Conservation (phyloP, 2,888 invertebrate species). For the Notodonta ziczac region DNA sequence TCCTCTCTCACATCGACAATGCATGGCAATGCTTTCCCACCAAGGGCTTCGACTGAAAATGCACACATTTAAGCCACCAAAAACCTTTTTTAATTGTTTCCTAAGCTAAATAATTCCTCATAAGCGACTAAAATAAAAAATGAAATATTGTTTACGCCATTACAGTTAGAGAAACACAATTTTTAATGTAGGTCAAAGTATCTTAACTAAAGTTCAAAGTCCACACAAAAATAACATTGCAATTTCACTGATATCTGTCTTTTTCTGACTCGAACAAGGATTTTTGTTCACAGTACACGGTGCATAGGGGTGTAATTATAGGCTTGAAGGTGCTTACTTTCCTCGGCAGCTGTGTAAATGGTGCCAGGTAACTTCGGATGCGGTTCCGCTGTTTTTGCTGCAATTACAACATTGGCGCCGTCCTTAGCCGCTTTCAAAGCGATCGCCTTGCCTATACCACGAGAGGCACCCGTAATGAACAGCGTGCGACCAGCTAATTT, state of each 20-base stretch:
- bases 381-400: constrained; percentile 95
- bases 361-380: constrained; percentile 97
- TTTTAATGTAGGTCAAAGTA: constrained; percentile 29
- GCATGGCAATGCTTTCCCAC: constrained; percentile 94
- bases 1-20: constrained; percentile 95
- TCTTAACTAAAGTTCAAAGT: constrained; percentile 57
- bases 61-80: not conserved
- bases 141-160: constrained; percentile 10
- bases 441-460: constrained; percentile 98
- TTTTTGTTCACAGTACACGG: not conserved
- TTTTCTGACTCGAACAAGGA: constrained; percentile 25
- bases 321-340: constrained; percentile 85
- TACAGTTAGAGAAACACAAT: constrained; percentile 22
- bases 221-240: constrained; percentile 40
- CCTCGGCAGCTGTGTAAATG: constrained; percentile 95
- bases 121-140: constrained; percentile 5
- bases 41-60: constrained; percentile 90
- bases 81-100: not conserved
- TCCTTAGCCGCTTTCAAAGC: constrained; percentile 96
- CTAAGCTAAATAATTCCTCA: not conserved
- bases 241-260: constrained; percentile 12
- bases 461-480: constrained; percentile 97
- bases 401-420: constrained; percentile 96
- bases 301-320: not conserved
- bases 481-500: constrained; percentile 93